Evolutionary conservation across 1,140 invertebrate genomes (phyloP), one percentile per base, ranked within the genome.

Genomic region (Radopholus similis): DNA sequence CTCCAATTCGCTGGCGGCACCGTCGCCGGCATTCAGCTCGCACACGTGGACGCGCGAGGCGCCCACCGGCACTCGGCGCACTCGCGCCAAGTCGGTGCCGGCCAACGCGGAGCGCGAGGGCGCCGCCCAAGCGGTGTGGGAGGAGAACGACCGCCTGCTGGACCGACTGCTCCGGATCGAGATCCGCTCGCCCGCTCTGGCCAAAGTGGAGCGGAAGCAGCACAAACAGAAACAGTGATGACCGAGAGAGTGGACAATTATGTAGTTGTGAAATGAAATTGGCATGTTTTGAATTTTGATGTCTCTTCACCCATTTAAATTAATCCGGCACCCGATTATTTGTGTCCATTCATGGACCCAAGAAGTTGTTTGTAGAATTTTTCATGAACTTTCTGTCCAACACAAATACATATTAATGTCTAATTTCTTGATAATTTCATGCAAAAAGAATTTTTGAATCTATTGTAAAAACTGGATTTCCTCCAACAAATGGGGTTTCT

Each of bases 21-120:
- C 38, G 6, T 62, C 32, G 32, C 21, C 47, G 9, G 37, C 26
- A 32, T 30, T 18, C 23, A 60, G 23, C 44, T 60, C 13, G 37
- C n/a, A 23, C 9, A 18, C 35, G 47, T 18, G 2, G 32, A 51
- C 37, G 34, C 13, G 28, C 59, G n/a, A 49, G 21, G 37, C 9
- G 34, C 40, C 26, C 21, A 13, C 40, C 9, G 4, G 47, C 9
- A 21, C n/a, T n/a, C n/a, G 49, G 32, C 23, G 8, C 23, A 51
- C 6, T 3, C 40, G 59, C 21, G 59, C 59, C 13, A 62, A 40
- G 35, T 62, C 59, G 47, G 59, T 62, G 18, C 59, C 59, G 15
- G 32, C 59, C 15, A 59, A 37, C 40, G 34, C 32, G 49, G 49
- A 42, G 13, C 30, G 44, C 18, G 9, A 37, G 26, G 35, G 44